These are phyloP conservation scores for Scolopax rusticola DNA, from an alignment of 2,797 vertebrate genomes.

Conservation along the genomic window DNA sequence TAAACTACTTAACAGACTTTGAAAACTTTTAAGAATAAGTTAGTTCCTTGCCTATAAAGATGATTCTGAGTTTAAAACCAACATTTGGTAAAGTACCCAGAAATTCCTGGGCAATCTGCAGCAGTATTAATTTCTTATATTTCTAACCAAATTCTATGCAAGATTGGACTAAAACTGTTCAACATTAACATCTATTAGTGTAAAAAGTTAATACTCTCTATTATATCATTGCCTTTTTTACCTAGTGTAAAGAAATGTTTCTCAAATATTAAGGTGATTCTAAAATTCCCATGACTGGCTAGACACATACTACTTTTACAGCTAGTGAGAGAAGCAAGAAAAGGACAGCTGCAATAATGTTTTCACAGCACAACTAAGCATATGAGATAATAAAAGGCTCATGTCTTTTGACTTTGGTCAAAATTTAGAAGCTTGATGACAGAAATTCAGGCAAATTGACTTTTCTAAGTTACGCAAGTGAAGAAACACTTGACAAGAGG, in stretches of 20 bases:
- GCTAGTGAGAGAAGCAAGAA: background rate
- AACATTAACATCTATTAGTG: background rate
- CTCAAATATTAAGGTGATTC: background rate
- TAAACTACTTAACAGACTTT: conserved; percentile 11
- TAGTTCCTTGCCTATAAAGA: background rate
- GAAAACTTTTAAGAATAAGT: background rate
- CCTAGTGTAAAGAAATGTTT: background rate
- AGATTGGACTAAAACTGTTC: background rate
- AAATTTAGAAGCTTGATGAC: background rate
- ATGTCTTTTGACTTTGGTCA: too few species aligned
- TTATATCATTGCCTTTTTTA: background rate
- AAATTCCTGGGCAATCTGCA: background rate
- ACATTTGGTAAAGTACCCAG: background rate
- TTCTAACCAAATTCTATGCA: background rate
- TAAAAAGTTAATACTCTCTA: background rate
- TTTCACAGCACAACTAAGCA: background rate
- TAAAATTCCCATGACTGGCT: background rate
- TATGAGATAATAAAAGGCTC: background rate
- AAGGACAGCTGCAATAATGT: background rate
- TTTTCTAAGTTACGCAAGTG: background rate
- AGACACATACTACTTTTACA: background rate
- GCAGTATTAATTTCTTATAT: background rate
- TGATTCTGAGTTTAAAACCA: background rate
- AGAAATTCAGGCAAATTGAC: background rate
- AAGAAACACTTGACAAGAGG: background rate